phyloP scores from a whole-genome alignment of 2,888 invertebrate genomes.

The Macrophya annulata region DNA sequence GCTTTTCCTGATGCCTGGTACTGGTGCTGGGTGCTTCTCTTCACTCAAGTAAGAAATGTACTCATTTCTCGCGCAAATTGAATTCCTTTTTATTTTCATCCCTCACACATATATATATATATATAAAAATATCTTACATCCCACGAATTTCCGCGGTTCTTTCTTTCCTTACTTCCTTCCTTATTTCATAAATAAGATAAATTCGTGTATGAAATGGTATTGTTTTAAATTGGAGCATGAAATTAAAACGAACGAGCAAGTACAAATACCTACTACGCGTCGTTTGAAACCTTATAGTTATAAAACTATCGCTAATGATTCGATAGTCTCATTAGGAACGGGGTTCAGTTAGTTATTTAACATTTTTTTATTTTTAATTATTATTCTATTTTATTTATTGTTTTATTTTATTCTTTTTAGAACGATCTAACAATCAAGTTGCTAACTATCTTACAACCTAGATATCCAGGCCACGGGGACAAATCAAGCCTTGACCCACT shows the following conservation, averaged over 20 bases:
- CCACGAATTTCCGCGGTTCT: neutral
- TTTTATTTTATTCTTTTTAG: neutral
- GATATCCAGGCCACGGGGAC: conserved; percentile 53
- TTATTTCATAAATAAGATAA: neutral
- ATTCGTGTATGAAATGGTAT: neutral
- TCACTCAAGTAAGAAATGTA: conserved; percentile 13
- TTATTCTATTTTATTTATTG: too few relatives aligned
- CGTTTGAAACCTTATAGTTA: neutral
- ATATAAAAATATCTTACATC: neutral
- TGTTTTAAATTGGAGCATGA: neutral
- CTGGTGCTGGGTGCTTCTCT: neutral
- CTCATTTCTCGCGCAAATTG: conserved; percentile 26
- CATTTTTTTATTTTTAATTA: neutral
- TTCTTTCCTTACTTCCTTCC: neutral
- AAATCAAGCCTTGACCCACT: conserved; percentile 53
- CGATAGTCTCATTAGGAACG: neutral
- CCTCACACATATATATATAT: neutral
- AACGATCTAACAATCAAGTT: conserved; percentile 18
- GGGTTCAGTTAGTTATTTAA: neutral
- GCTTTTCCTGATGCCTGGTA: neutral
- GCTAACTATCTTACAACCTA: conserved; percentile 43
- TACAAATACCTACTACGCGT: neutral
- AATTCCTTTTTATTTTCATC: conserved; percentile 29
- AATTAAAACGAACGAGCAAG: neutral
- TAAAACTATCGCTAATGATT: conserved; percentile 2